Evolutionary conservation across 2,888 invertebrate genomes (phyloP).

Genomic region (Parochlus steinenii): DNA sequence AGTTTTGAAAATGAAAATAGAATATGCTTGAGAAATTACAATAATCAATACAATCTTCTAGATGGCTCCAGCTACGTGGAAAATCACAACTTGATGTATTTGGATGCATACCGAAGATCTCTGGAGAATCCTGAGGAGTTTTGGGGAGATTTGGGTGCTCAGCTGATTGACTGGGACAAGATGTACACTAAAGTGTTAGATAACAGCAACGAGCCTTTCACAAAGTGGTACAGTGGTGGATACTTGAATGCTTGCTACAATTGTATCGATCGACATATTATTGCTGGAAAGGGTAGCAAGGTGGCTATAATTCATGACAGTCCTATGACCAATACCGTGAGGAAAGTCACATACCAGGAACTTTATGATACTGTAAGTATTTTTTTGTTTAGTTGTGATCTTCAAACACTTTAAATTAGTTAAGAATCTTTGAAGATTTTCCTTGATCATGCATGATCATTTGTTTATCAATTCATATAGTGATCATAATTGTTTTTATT

Average conservation of each 20-base stretch:
- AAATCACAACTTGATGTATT: slow-evolving; percentile 35
- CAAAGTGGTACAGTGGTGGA: slow-evolving; percentile 39
- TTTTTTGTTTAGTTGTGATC: not conserved
- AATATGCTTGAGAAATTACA: no score
- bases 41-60: no score
- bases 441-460: not conserved
- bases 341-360: slow-evolving; percentile 65
- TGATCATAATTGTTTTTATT: slow-evolving; percentile 12
- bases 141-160: slow-evolving; percentile 62
- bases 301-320: slow-evolving; percentile 82
- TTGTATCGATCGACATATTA: slow-evolving; percentile 78
- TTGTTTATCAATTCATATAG: not conserved
- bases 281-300: slow-evolving; percentile 57
- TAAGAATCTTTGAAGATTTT: not conserved
- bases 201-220: slow-evolving; percentile 38
- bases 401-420: no score
- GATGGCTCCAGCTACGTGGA: no score
- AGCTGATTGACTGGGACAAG: slow-evolving; percentile 61
- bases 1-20: no score
- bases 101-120: slow-evolving; percentile 47
- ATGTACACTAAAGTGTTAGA: slow-evolving; percentile 76
- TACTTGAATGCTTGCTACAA: slow-evolving; percentile 88
- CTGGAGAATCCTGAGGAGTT: slow-evolving; percentile 65
- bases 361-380: slow-evolving; percentile 53
- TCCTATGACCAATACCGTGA: slow-evolving; percentile 61